A percentile compares a stretch with the other conserved stretches of the same genome.
phyloP scores from a whole-genome alignment of 2,888 invertebrate genomes.

The Hylaea fasciaria region DNA sequence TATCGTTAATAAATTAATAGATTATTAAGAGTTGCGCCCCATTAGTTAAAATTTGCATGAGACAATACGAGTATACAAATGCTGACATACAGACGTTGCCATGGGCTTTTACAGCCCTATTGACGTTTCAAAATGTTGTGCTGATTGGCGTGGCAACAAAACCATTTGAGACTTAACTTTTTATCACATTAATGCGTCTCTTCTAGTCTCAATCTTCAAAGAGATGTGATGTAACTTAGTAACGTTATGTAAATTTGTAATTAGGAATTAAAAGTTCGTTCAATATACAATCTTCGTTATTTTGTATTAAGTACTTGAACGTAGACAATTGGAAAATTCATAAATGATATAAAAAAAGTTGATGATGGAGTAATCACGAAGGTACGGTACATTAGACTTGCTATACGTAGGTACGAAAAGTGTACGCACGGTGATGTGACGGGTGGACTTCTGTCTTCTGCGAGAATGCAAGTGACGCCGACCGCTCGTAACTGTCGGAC shows the following conservation, averaged over 20 bases:
- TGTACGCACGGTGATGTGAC: no score
- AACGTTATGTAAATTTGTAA: constrained; percentile 46
- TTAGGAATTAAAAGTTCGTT: constrained; percentile 55
- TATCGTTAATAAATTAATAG: constrained; percentile 74
- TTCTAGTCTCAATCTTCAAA: constrained; percentile 45
- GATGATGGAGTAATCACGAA: constrained; percentile 22
- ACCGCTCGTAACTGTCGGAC: constrained; percentile 25
- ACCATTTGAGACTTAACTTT: constrained; percentile 46
- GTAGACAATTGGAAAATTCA: constrained; percentile 51
- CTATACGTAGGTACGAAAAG: no score
- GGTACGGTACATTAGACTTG: neutral
- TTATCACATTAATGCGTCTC: constrained; percentile 45
- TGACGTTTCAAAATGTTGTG: constrained; percentile 45
- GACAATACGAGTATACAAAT: constrained; percentile 73
- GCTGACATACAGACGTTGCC: constrained; percentile 61
- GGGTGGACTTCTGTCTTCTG: neutral
- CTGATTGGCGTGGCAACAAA: constrained; percentile 55
- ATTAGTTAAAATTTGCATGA: constrained; percentile 69
- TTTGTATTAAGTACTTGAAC: constrained; percentile 46
- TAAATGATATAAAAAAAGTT: constrained; percentile 52
- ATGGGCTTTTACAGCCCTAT: constrained; percentile 76
- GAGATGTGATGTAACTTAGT: constrained; percentile 43
- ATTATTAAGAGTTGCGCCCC: constrained; percentile 77
- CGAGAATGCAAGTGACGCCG: neutral
- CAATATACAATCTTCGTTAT: constrained; percentile 50